phyloP scores from a whole-genome alignment of 2,113 vertebrate genomes.

The Tylochromis polylepis region DNA sequence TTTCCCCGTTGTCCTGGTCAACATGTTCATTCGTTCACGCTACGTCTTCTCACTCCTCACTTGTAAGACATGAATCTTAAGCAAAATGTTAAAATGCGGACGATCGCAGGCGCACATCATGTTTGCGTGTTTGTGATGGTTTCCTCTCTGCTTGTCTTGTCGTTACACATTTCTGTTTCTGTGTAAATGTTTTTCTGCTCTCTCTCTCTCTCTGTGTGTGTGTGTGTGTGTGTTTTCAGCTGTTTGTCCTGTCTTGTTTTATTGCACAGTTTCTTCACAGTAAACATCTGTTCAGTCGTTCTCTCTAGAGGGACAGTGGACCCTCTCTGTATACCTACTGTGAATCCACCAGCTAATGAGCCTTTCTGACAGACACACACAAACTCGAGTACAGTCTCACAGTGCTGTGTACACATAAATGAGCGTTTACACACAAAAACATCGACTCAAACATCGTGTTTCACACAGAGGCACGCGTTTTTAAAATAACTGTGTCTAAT shows the following conservation, averaged over 20 bases:
- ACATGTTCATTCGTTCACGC: not conserved
- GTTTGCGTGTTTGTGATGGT: not conserved
- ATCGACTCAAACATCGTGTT: not conserved
- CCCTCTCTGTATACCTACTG: constrained; percentile 35
- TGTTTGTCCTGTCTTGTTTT: constrained; percentile 7
- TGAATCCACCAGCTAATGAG: constrained; percentile 55
- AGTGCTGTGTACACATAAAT: not conserved
- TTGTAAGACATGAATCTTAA: not conserved
- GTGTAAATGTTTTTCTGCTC: not conserved
- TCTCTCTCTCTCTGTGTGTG: no score
- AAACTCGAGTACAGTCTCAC: not conserved
- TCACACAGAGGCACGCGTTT: not conserved
- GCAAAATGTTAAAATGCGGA: not conserved
- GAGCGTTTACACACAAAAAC: not conserved
- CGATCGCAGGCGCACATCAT: not conserved
- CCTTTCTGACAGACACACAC: constrained; percentile 29
- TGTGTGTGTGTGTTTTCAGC: constrained; percentile 15
- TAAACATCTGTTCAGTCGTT: constrained; percentile 50
- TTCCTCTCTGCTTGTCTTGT: not conserved
- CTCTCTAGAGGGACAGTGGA: constrained; percentile 38
- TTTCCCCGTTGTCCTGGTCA: not conserved
- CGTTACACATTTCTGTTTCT: not conserved
- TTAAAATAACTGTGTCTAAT: constrained; percentile 16
- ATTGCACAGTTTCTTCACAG: not conserved
- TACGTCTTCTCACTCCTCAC: not conserved